These are phyloP conservation scores for Epizoanthus fatuus DNA, from an alignment of 92 coral and sea anemone species.

Conservation along the genomic window DNA sequence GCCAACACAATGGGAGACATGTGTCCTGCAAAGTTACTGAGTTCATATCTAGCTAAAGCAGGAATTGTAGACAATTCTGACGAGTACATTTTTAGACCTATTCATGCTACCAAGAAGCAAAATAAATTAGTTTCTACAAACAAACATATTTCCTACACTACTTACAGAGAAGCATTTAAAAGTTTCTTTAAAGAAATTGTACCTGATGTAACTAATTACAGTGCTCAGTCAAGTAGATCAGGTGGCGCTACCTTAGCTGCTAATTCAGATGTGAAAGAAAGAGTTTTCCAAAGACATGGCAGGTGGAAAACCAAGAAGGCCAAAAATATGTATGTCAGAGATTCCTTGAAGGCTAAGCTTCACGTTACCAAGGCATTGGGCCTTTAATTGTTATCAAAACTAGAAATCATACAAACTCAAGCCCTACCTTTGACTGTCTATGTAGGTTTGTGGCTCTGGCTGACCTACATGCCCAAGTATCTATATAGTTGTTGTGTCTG, in stretches of 20 bases:
- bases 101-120: conserved; percentile 16
- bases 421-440: conserved; percentile 47
- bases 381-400: background rate
- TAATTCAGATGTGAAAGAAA: conserved; percentile 63
- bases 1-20: conserved; percentile 20
- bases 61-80: conserved; percentile 18
- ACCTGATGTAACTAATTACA: conserved; percentile 51
- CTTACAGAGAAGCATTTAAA: conserved; percentile 60
- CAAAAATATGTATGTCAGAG: conserved; percentile 59
- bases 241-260: conserved; percentile 71
- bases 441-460: background rate
- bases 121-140: conserved; percentile 22
- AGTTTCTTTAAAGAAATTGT: conserved; percentile 50
- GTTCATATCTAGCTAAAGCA: conserved; percentile 36
- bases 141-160: conserved; percentile 32
- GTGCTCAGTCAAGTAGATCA: conserved; percentile 57
- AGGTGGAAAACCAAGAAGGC: conserved; percentile 47
- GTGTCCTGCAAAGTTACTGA: conserved; percentile 46
- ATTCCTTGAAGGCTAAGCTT: conserved; percentile 52
- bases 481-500: conserved; percentile 6
- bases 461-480: no score
- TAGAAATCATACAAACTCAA: conserved; percentile 9
- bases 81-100: conserved; percentile 45
- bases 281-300: conserved; percentile 48
- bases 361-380: conserved; percentile 38